Evolutionary conservation across 2,888 invertebrate species (phyloP).

Genomic region (Spicauda simplicius): DNA sequence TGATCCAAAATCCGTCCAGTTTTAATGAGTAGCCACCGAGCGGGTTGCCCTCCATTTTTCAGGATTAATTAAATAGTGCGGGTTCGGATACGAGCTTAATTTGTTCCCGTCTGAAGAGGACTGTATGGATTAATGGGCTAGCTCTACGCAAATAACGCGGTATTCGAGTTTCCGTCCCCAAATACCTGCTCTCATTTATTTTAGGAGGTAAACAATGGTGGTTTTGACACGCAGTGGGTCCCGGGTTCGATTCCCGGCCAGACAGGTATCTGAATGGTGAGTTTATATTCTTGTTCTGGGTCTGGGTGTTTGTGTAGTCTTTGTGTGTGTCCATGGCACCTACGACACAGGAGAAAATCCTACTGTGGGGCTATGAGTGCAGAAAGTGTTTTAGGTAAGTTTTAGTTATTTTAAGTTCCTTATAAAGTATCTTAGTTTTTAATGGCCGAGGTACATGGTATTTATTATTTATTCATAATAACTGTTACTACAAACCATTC

Average conservation of each 20-base stretch:
- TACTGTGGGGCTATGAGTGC: too few species aligned
- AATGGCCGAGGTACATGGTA: too few species aligned
- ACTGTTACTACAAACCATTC: neutral
- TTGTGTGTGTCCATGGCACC: too few species aligned
- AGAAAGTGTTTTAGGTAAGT: too few species aligned
- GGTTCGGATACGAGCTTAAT: constrained; percentile 30
- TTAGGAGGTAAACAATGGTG: neutral
- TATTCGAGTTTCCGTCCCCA: constrained; percentile 12
- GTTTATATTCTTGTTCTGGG: too few species aligned
- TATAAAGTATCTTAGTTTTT: too few species aligned
- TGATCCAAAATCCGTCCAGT: constrained; percentile 21
- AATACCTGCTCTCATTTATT: constrained; percentile 13
- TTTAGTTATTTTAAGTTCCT: too few species aligned
- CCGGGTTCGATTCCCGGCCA: too few species aligned
- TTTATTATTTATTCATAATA: neutral
- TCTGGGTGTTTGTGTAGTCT: too few species aligned
- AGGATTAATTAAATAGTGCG: constrained; percentile 37
- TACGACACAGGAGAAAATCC: too few species aligned
- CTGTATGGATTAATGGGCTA: constrained; percentile 24
- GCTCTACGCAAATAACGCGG: constrained; percentile 30
- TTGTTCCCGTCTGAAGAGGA: constrained; percentile 31
- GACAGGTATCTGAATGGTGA: too few species aligned
- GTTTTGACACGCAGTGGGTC: too few species aligned
- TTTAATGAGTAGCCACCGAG: constrained; percentile 31
- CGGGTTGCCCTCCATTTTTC: constrained; percentile 31